phyloP scores from a whole-genome alignment of 1,140 invertebrate species.

The Lepidostoma basale region DNA sequence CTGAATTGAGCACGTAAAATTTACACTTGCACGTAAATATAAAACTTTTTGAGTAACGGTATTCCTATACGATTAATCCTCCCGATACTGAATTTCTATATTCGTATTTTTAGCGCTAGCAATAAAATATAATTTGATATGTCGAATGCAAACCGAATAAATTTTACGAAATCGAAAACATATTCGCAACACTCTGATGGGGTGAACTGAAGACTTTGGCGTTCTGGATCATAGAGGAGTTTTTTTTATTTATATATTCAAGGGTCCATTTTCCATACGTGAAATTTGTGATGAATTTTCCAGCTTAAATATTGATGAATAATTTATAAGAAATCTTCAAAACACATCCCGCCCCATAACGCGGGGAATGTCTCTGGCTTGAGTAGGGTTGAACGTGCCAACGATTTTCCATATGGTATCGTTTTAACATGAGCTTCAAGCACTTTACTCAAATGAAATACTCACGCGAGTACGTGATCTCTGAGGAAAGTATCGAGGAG shows the following conservation, averaged over 20 bases:
- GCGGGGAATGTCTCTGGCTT: not conserved
- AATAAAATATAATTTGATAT: not conserved
- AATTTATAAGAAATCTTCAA: slow-evolving; percentile 17
- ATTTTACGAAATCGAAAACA: not conserved
- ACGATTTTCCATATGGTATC: slow-evolving; percentile 9
- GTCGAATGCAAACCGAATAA: not conserved
- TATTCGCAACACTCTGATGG: not conserved
- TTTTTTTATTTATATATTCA: not conserved
- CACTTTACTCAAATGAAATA: slow-evolving; percentile 14
- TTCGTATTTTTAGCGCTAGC: too few species aligned
- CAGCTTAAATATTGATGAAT: slow-evolving; percentile 21
- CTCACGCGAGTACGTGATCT: too few species aligned
- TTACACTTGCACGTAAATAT: too few species aligned
- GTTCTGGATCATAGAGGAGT: not conserved
- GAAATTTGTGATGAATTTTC: not conserved
- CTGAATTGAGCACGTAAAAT: too few species aligned
- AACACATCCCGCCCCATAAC: slow-evolving; percentile 9
- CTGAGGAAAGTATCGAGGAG: too few species aligned
- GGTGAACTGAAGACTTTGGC: not conserved
- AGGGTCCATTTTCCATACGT: not conserved
- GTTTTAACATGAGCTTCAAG: not conserved
- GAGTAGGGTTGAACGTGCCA: not conserved
- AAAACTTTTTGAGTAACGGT: too few species aligned
- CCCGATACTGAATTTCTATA: too few species aligned
- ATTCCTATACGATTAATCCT: too few species aligned